Percentiles rank a stretch among this genome's conserved stretches.
These are phyloP conservation scores for Chloropsis cyanopogon DNA, from an alignment of 2,113 vertebrate species.

Conservation along the genomic window DNA sequence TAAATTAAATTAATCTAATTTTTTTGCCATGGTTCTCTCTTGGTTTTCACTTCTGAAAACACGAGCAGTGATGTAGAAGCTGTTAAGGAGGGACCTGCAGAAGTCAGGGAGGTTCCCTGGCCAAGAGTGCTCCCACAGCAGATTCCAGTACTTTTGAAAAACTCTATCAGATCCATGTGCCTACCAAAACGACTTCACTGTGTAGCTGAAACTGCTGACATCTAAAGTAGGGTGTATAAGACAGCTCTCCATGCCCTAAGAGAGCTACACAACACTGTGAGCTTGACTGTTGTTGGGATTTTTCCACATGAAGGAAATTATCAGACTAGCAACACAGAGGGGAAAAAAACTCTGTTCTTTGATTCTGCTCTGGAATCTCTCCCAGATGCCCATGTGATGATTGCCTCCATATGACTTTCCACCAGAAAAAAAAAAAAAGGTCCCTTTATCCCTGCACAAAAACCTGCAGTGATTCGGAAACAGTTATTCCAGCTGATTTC, in stretches of 20 bases:
- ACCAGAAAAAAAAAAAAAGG: neutral
- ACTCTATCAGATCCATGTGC: neutral
- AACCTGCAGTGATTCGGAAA: neutral
- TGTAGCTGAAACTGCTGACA: neutral
- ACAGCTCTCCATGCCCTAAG: neutral
- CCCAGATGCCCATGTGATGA: neutral
- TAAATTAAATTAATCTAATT: neutral
- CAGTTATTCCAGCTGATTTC: neutral
- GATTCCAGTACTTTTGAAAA: neutral
- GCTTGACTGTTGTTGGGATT: fast-evolving
- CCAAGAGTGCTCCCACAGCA: fast-evolving
- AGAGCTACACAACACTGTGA: neutral
- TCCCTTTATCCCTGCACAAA: neutral
- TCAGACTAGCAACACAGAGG: neutral
- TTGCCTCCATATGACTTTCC: slow-evolving; percentile 18
- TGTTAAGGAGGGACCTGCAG: neutral
- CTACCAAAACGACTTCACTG: neutral
- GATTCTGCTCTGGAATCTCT: neutral
- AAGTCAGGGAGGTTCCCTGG: neutral
- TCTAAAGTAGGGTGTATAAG: neutral
- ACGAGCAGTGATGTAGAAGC: fast-evolving
- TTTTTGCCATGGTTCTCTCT: neutral
- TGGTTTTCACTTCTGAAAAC: neutral
- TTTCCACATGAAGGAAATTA: neutral
- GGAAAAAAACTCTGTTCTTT: neutral